A percentile compares a stretch with the other conserved stretches of the same genome.
These are phyloP conservation scores for Phataginus tricuspis DNA, from an alignment of 2,797 vertebrate genomes.

Conservation along the genomic window DNA sequence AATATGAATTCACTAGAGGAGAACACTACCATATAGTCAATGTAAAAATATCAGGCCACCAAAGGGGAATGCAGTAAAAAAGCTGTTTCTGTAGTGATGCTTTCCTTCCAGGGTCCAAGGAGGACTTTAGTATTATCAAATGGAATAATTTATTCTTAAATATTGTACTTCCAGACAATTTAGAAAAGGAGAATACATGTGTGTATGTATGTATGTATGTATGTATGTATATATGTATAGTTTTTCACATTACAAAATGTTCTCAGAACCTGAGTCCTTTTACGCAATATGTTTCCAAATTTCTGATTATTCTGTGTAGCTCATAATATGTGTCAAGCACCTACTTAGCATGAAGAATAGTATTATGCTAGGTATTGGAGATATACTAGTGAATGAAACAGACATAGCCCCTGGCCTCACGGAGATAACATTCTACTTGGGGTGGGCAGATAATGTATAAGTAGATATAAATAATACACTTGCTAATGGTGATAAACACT, in stretches of 20 bases:
- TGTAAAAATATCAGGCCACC: not conserved
- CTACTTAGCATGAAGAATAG: not conserved
- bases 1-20: not conserved
- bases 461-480: not conserved
- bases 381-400: not conserved
- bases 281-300: not conserved
- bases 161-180: not conserved
- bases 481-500: not conserved
- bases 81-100: not conserved
- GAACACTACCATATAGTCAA: not conserved
- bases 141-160: not conserved
- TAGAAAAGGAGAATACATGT: not conserved
- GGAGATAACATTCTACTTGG: not conserved
- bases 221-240: not conserved
- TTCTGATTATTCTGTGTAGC: not conserved
- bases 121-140: not conserved
- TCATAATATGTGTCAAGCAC: not conserved
- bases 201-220: not conserved
- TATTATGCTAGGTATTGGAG: not conserved
- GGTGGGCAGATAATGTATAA: not conserved
- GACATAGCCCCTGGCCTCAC: not conserved
- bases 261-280: not conserved
- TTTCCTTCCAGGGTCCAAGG: not conserved
- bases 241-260: conserved; percentile 14
- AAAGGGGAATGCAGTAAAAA: not conserved